Percentiles rank a stretch among this genome's conserved stretches.
These are phyloP conservation scores for Cherax quadricarinatus DNA, from an alignment of 1,140 invertebrate genomes.

Conservation along the genomic window DNA sequence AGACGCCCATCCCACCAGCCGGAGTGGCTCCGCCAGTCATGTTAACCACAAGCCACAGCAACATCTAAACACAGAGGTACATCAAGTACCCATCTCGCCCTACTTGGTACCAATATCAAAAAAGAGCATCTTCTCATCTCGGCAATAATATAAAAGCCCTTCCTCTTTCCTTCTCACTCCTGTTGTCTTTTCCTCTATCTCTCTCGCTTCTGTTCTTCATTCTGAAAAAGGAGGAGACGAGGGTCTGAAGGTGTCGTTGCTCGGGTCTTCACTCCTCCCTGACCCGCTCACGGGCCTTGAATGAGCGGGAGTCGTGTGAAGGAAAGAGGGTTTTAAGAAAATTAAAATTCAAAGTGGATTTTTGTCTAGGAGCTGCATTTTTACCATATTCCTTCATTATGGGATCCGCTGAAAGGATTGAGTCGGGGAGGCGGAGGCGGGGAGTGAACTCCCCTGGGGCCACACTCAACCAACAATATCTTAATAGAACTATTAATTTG, in stretches of 20 bases:
- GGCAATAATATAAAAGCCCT: not conserved
- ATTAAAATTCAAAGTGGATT: slow-evolving; percentile 58
- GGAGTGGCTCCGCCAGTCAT: no score
- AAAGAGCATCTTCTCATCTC: not conserved
- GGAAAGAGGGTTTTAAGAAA: slow-evolving; percentile 56
- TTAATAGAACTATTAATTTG: slow-evolving; percentile 48
- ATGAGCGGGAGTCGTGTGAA: slow-evolving; percentile 40
- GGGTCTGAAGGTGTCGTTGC: no score
- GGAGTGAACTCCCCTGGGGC: slow-evolving; percentile 1
- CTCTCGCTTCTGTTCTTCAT: no score
- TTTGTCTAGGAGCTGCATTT: slow-evolving; percentile 35
- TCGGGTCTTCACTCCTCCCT: not conserved
- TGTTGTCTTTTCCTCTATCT: no score
- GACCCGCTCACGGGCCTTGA: slow-evolving; percentile 5
- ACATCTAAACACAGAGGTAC: no score
- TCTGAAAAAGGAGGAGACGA: no score
- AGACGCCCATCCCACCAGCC: no score
- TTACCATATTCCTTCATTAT: slow-evolving; percentile 51
- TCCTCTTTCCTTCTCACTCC: no score
- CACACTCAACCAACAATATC: slow-evolving; percentile 8
- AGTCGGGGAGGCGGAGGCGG: not conserved
- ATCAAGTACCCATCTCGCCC: not conserved
- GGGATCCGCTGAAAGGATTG: slow-evolving; percentile 39
- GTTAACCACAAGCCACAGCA: no score
- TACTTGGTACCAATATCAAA: not conserved